Base-by-base conservation (phyloP, 2,113 vertebrate species). In the Mobula hypostoma region DNA sequence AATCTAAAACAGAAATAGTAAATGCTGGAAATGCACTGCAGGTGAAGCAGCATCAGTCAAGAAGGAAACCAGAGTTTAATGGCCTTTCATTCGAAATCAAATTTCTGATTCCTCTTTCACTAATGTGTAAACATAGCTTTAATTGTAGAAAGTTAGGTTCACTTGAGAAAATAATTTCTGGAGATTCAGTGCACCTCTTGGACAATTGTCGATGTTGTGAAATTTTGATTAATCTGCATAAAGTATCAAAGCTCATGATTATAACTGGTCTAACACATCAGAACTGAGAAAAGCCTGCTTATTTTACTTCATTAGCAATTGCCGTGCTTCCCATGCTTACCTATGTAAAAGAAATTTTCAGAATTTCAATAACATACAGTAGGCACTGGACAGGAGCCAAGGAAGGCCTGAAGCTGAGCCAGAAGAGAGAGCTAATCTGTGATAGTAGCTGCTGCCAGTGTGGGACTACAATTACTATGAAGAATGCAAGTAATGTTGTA, bases 401-500 rank as follows among this genome's bases (percentile, higher is more conserved):
- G 12, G 85, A 90, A 32, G 85, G 19, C 11, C 61, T 90, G 85
- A 90, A 90, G n/a, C n/a, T 90, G 85, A 90, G 85, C 61, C 85
- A 90, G 61, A 19, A 7, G n/a, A 90, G 85, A 66, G 61, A 90
- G 61, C 32, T 68, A 90, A 90, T 90, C 61, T 90, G 61, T 90
- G 85, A 90, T 14, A 90, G 14, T 14, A 87, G 83, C 83, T 87
- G 83, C 83, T 58, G 24, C 56, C 24, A 66, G 5, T 66, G 61
- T 66, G 61, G 29, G 85, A 90, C 56, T 63, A 88, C 14, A 63
- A 58, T 88, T 63, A 88, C 9, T 58, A 88, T n/a, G 61, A 90
- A 68, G 85, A 90, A 90, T 90, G 85, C 61, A 32, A 90, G 85
- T 32, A 90, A 90, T 90, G 85, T 32, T 90, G 61, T 15, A 32